phyloP scores from a whole-genome alignment of 2,797 vertebrate species.

The Zalophus californianus region DNA sequence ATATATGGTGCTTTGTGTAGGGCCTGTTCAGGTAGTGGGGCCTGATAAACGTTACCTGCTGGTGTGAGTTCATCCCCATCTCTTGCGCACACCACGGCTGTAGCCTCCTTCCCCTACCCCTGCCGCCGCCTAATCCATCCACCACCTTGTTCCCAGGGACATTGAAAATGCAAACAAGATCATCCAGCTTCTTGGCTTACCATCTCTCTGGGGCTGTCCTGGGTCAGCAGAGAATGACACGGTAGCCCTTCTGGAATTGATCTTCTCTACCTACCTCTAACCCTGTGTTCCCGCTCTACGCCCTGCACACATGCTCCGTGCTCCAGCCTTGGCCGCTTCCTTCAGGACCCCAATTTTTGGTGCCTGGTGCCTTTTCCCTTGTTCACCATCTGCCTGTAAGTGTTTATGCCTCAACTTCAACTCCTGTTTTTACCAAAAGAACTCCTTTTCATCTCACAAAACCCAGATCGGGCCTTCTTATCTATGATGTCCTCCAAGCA shows the following conservation, averaged over 20 bases:
- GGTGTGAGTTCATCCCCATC: background rate
- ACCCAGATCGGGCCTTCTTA: background rate
- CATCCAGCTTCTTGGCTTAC: fast-evolving
- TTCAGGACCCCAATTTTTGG: background rate
- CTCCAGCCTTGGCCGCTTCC: background rate
- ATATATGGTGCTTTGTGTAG: fast-evolving
- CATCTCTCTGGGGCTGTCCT: background rate
- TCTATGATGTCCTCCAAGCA: background rate
- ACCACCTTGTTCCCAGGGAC: background rate
- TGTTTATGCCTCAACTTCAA: background rate
- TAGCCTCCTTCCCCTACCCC: no score
- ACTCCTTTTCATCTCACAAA: background rate
- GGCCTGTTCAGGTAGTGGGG: background rate
- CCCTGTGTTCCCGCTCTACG: no score
- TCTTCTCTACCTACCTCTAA: background rate
- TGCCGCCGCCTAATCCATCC: background rate
- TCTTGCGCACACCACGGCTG: fast-evolving
- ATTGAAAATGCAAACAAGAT: background rate
- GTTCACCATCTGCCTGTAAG: background rate
- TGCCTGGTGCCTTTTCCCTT: background rate
- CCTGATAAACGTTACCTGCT: fast-evolving
- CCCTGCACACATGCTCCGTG: no score
- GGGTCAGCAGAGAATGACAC: background rate
- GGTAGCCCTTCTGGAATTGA: background rate
- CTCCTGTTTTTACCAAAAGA: background rate